phyloP scores from a whole-genome alignment of 1,140 invertebrate species.

The Drosophila sulfurigaster region DNA sequence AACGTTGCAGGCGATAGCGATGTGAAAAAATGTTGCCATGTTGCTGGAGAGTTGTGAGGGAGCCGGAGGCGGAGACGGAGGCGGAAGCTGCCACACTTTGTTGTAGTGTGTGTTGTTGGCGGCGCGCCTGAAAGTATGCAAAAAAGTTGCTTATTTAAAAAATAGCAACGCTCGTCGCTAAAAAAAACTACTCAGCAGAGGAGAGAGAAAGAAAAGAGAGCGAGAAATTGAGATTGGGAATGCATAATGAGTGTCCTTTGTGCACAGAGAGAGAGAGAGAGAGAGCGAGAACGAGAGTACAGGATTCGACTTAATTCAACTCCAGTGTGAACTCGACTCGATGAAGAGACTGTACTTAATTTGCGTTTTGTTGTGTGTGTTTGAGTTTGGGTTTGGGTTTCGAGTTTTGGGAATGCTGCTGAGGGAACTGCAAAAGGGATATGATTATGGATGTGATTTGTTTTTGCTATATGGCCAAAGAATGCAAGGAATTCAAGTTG shows the following conservation, averaged over 20 bases:
- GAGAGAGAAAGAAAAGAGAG: neutral
- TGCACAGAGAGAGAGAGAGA: neutral
- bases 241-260: constrained; percentile 79
- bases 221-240: constrained; percentile 32
- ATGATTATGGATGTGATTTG: constrained; percentile 63
- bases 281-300: constrained; percentile 11
- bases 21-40: constrained; percentile 63
- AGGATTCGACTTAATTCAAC: constrained; percentile 47
- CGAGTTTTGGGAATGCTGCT: constrained; percentile 22
- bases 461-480: constrained; percentile 15
- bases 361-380: constrained; percentile 37
- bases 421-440: constrained; percentile 10
- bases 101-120: constrained; percentile 26
- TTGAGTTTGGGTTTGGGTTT: no score
- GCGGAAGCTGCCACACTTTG: neutral
- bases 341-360: constrained; percentile 68
- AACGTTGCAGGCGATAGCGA: constrained; percentile 14
- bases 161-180: constrained; percentile 4
- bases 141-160: constrained; percentile 52
- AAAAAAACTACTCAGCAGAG: constrained; percentile 32
- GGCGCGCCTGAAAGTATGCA: constrained; percentile 58
- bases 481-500: constrained; percentile 35
- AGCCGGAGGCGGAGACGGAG: neutral
- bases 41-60: neutral
- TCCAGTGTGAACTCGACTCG: constrained; percentile 6